A percentile compares a stretch with the other conserved stretches of the same genome.
These are phyloP conservation scores for Stegastes partitus DNA, from an alignment of 2,113 vertebrate genomes.

Conservation along the genomic window DNA sequence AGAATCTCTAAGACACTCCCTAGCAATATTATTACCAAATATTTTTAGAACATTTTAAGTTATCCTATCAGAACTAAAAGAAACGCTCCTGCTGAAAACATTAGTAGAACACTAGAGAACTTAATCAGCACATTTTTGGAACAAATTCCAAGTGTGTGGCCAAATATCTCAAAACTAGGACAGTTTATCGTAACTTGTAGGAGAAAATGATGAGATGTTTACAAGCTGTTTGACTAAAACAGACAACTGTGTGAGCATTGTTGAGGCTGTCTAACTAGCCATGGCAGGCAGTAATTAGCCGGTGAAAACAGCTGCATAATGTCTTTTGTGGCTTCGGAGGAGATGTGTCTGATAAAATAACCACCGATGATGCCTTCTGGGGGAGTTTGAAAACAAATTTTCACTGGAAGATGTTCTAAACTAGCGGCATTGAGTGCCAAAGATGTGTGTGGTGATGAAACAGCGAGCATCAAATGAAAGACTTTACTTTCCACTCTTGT, in stretches of 20 bases:
- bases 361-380: neutral
- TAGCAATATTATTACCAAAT: no score
- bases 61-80: no score
- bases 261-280: neutral
- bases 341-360: neutral
- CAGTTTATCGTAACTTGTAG: neutral
- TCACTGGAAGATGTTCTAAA: no score
- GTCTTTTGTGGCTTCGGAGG: no score
- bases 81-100: no score
- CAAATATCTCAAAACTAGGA: neutral
- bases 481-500: neutral
- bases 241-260: neutral
- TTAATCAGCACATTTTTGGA: no score
- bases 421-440: neutral
- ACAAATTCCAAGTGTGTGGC: neutral
- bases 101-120: no score
- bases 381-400: no score
- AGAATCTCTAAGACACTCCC: no score
- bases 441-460: neutral
- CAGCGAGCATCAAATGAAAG: neutral
- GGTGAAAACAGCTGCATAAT: no score
- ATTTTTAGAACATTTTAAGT: no score
- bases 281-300: neutral
- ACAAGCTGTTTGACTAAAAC: neutral
- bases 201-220: neutral